Evolutionary conservation across 2,888 invertebrate species (phyloP), one percentile per base, ranked within the genome.

Genomic region (Oscheius sp.): DNA sequence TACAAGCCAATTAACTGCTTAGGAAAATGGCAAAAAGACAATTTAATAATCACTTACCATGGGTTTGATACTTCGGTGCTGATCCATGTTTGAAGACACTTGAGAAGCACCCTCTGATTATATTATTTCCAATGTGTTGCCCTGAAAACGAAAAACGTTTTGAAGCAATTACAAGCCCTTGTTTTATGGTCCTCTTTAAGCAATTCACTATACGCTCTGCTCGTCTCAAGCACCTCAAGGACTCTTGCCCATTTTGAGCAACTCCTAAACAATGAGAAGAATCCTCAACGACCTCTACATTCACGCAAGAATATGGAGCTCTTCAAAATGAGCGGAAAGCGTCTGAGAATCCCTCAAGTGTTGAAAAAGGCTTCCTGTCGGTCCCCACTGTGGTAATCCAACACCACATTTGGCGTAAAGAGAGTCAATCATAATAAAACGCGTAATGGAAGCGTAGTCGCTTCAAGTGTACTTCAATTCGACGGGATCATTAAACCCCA

Each of bases 21-120:
- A 6, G 68, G 9, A 56, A 5, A 53, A 18, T n/a, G 21, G 25
- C 23, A 68, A 21, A 27, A 18, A 56, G 53, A n/a, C 9, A n/a
- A 21, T 18, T 52, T 52, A 23, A n/a, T n/a, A n/a, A 6, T 52
- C 29, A 25, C 58, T 27, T 21, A 69, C 69, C 56, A 41, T 76
- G 56, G 13, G 72, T 71, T 3, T 76, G 76, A 1, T 76, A 56
- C 59, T 69, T 74, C 5, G 80, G 77, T 18, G 76, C 76, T 9
- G 76, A 75, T 52, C 84, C 85, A 68, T 84, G 78, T 64, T 85
- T 84, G 77, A 87, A 87, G 53, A 87, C 87, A 18, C 84, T 80
- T 12, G 86, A 82, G 66, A 87, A 86, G 66, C 87, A 87, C 16
- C 87, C 87, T 3, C 87, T 84, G 66, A 87, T 87, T 52, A 87